Evolutionary conservation across 2,888 invertebrate species (phyloP).

Genomic region (Darwinula stevensoni): DNA sequence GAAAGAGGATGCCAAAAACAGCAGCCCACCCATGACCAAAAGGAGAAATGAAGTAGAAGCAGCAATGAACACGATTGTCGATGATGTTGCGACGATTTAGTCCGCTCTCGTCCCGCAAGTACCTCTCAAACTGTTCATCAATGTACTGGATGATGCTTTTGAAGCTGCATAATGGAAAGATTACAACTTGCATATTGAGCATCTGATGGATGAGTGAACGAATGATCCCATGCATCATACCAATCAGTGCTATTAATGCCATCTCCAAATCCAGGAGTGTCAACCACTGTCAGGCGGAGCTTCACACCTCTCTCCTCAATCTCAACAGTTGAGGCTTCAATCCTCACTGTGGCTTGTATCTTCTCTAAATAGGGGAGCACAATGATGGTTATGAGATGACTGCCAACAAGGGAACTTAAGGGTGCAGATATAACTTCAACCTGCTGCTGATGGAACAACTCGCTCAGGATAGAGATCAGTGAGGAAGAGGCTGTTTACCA

Average conservation of each 20-base stretch:
- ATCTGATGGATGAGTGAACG: background rate
- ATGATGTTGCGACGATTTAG: slow-evolving; percentile 82
- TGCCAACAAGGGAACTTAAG: background rate
- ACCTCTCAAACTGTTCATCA: slow-evolving; percentile 77
- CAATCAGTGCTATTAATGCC: slow-evolving; percentile 69
- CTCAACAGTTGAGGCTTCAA: slow-evolving; percentile 84
- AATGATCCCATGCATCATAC: slow-evolving; percentile 12
- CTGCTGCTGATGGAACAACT: slow-evolving; percentile 55
- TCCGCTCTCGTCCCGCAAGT: slow-evolving; percentile 63
- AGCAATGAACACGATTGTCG: slow-evolving; percentile 90
- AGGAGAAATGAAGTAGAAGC: slow-evolving; percentile 88
- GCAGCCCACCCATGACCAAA: slow-evolving; percentile 63
- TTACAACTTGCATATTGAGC: background rate
- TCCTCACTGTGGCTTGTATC: slow-evolving; percentile 54
- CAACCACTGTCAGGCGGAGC: slow-evolving; percentile 66
- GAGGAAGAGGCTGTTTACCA: slow-evolving; percentile 76
- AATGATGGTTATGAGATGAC: background rate
- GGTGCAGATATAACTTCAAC: slow-evolving; percentile 20
- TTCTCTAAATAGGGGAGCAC: slow-evolving; percentile 23
- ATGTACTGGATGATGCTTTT: slow-evolving; percentile 83
- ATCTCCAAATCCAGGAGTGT: slow-evolving; percentile 87
- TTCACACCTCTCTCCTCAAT: slow-evolving; percentile 88
- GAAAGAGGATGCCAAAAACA: slow-evolving; percentile 5
- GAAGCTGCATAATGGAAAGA: slow-evolving; percentile 29
- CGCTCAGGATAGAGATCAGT: slow-evolving; percentile 85